Percentiles rank a stretch among this genome's conserved stretches.
Evolutionary conservation across 2,888 invertebrate genomes (phyloP).

Genomic region (Lapara coniferarum): DNA sequence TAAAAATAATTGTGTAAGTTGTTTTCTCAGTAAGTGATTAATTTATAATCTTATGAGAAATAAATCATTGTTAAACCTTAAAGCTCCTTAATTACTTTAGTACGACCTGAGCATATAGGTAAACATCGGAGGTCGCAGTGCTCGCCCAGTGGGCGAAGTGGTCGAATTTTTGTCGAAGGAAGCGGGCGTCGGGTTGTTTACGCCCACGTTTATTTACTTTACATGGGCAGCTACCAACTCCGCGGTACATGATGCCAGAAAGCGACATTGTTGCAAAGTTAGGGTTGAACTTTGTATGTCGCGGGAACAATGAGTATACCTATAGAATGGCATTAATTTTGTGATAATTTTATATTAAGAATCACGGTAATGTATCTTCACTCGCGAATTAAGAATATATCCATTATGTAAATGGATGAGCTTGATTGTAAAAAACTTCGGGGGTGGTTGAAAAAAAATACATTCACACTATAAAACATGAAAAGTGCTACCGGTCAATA

Average conservation of each 20-base stretch:
- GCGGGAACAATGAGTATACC: neutral
- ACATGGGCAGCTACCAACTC: constrained; percentile 15
- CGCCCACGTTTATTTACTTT: constrained; percentile 57
- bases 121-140: neutral
- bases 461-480: too few species aligned
- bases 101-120: neutral
- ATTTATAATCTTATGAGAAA: too few species aligned
- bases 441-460: too few species aligned
- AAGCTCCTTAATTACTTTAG: neutral
- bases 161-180: constrained; percentile 47
- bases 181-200: constrained; percentile 48
- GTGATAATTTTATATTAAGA: neutral
- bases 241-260: neutral
- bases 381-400: too few species aligned
- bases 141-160: constrained; percentile 25
- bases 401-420: too few species aligned
- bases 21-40: too few species aligned
- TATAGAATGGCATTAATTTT: neutral
- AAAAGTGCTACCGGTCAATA: too few species aligned
- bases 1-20: too few species aligned
- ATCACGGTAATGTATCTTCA: too few species aligned
- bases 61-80: too few species aligned
- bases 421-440: too few species aligned
- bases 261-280: constrained; percentile 16
- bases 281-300: neutral